phyloP scores from a whole-genome alignment of 2,888 invertebrate genomes.

The Pachliopta kotzebuea region DNA sequence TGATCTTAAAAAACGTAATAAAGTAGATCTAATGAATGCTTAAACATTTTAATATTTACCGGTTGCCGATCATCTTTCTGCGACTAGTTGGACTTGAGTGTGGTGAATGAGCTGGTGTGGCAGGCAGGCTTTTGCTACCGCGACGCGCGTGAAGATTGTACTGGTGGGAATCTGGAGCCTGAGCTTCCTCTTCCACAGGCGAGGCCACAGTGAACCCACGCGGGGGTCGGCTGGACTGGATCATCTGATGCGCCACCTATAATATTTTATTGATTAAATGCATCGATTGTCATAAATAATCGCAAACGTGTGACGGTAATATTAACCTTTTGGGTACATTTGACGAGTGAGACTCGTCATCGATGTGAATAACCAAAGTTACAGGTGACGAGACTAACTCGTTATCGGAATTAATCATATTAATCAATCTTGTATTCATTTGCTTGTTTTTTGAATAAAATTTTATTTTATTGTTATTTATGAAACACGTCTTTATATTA shows the following conservation, averaged over 20 bases:
- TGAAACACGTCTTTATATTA: too few relatives aligned
- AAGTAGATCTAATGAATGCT: background rate
- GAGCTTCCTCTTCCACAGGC: constrained; percentile 50
- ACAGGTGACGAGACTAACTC: too few relatives aligned
- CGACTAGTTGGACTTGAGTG: constrained; percentile 78
- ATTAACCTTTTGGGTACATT: too few relatives aligned
- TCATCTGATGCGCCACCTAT: constrained; percentile 80
- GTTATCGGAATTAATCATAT: too few relatives aligned
- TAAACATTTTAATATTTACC: constrained; percentile 55
- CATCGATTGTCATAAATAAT: background rate
- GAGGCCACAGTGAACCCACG: constrained; percentile 72
- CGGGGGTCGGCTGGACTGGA: constrained; percentile 63
- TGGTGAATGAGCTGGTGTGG: constrained; percentile 84
- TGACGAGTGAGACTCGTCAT: too few relatives aligned
- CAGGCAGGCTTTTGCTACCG: constrained; percentile 86
- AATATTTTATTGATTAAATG: constrained; percentile 29
- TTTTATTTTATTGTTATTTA: too few relatives aligned
- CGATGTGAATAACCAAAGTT: too few relatives aligned
- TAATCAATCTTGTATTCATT: too few relatives aligned
- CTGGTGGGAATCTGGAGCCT: constrained; percentile 42
- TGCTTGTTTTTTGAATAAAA: too few relatives aligned
- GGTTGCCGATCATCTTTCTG: constrained; percentile 82
- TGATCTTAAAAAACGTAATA: too few relatives aligned
- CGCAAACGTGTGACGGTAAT: too few relatives aligned
- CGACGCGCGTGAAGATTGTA: constrained; percentile 70